Conservation (phyloP, 2,888 invertebrate species). For the Philonicus albiceps region DNA sequence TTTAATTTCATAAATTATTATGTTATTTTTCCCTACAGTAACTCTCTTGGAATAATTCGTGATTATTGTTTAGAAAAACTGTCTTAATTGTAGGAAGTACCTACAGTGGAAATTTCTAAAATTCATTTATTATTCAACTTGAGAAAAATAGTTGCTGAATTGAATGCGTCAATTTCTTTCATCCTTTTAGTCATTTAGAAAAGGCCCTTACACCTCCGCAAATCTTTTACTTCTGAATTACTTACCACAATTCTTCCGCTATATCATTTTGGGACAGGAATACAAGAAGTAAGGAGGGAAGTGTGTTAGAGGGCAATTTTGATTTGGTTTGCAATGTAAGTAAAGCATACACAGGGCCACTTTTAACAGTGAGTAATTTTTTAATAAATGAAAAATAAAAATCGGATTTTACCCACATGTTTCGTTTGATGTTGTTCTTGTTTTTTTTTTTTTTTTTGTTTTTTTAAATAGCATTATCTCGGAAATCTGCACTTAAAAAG, state of each 20-base stretch:
- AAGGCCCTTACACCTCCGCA: not conserved
- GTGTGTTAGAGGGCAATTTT: not conserved
- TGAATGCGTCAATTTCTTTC: not conserved
- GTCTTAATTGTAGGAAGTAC: not conserved
- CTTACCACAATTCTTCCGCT: not conserved
- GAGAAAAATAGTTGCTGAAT: not conserved
- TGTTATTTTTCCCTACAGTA: not conserved
- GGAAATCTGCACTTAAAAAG: slow-evolving; percentile 39
- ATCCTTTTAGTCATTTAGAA: not conserved
- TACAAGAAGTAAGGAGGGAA: not conserved
- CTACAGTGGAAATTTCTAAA: not conserved
- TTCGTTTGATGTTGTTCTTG: not conserved
- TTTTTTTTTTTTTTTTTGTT: not conserved
- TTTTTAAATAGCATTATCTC: slow-evolving; percentile 39
- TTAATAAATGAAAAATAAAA: slow-evolving; percentile 44
- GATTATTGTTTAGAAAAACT: not conserved
- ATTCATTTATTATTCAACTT: too few relatives aligned
- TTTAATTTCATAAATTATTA: not conserved
- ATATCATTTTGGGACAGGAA: not conserved
- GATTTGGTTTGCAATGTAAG: not conserved
- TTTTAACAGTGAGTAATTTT: slow-evolving; percentile 35
- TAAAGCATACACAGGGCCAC: slow-evolving; percentile 6
- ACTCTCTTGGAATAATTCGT: not conserved
- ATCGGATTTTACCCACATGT: slow-evolving; percentile 31
- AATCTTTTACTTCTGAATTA: not conserved